Base-by-base conservation (phyloP, 2,888 invertebrate species). In the Microplitis manilae region DNA sequence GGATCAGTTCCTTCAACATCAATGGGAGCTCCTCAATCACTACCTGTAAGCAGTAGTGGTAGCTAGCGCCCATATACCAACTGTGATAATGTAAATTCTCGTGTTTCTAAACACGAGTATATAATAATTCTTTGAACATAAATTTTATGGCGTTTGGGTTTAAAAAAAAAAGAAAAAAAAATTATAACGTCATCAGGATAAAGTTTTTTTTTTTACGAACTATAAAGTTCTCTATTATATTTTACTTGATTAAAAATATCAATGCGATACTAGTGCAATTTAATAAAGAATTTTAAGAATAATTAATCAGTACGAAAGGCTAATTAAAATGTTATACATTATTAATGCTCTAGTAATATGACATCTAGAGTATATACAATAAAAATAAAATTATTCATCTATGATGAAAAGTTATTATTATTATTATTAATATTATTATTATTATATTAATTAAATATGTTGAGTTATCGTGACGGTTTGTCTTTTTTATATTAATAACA, bases 41-140 rank as follows among this genome's bases (percentile, higher is more conserved):
- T 89, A 87, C 89, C 89, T 83, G 88, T 87, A 84, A 89, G 87
- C 88, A 88, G 86, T 86, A 89, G 89, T 86, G 87, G 87, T 85
- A 90, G 89, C 88, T 90, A 90, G 88, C 89, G 86, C 86, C 87
- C 88, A 88, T 86, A 86, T 87, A 86, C 87, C 86, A 88, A 89
- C 89, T 89, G 89, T 89, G 89, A 89, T 89, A 89, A 86, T 80
- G 80, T 87, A 86, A 87, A 87, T 87, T 86, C 86, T 85, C 85
- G 86, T 85, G 86, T 85, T 86, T 83, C 85, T 79, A 86, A 87
- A 82, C 87, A 86, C 79, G 87, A 88, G 83, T 88, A 86, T 85
- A 86, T 88, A 85, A 86, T 88, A 84, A 89, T 89, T 83, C 87
- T 88, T 83, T 87, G 82, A 87, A 80, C 80, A 83, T 78, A 79